Evolutionary conservation across 2,797 vertebrate species (phyloP).

Genomic region (Phaenicophaeus curvirostris): DNA sequence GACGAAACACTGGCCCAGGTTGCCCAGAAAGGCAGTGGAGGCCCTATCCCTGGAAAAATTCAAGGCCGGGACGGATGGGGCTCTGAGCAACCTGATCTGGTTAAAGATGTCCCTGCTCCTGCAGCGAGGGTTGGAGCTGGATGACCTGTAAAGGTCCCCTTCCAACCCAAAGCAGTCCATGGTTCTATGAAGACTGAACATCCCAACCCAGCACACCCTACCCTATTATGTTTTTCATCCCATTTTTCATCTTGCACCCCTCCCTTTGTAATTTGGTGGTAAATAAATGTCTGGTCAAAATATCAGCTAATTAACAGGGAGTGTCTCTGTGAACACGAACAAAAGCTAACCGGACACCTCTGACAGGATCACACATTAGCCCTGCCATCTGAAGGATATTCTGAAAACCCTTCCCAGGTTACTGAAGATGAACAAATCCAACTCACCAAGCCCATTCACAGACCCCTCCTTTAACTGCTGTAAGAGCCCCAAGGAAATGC

Average conservation of each 20-base stretch:
- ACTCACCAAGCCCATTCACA: too few species aligned
- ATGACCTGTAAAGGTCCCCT: too few species aligned
- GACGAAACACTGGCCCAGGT: too few species aligned
- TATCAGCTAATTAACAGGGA: slow-evolving; percentile 2
- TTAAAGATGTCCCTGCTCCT: too few species aligned
- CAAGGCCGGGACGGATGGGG: too few species aligned
- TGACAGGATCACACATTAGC: not conserved
- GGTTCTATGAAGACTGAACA: not conserved
- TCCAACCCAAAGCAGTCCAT: too few species aligned
- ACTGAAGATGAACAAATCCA: not conserved
- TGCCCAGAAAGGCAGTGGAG: too few species aligned
- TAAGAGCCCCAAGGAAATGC: not conserved
- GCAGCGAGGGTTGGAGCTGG: too few species aligned
- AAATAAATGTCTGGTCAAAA: slow-evolving; percentile 27
- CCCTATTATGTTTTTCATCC: not conserved
- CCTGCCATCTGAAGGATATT: not conserved
- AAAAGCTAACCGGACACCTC: not conserved
- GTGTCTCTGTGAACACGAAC: not conserved
- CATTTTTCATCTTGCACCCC: slow-evolving; percentile 9
- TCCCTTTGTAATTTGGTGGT: slow-evolving; percentile 20
- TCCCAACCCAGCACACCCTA: not conserved
- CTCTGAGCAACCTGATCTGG: too few species aligned
- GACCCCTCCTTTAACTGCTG: not conserved
- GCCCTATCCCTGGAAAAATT: too few species aligned
- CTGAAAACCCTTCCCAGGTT: not conserved